A percentile compares a stretch with the other conserved stretches of the same genome.
These are phyloP conservation scores for Mormyrus iriodes DNA, from an alignment of 2,113 vertebrate genomes.

Conservation along the genomic window DNA sequence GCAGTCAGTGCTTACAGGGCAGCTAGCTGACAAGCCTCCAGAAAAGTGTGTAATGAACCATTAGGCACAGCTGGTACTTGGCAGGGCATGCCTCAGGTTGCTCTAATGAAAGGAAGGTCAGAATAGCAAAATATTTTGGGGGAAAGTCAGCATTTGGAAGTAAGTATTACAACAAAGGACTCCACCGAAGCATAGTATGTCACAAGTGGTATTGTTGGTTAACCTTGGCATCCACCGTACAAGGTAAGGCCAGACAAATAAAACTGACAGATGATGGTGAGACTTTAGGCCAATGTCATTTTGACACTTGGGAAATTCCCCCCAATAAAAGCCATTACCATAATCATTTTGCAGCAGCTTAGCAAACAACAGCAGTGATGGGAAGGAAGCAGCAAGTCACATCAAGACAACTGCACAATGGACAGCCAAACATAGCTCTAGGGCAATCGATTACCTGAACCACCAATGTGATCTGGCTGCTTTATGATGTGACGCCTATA, in stretches of 20 bases:
- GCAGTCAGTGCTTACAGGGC: constrained; percentile 55
- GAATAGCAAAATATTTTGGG: constrained; percentile 37
- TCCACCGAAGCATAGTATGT: not conserved
- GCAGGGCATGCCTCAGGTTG: constrained; percentile 54
- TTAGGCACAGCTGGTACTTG: constrained; percentile 60
- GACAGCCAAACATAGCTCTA: constrained; percentile 50
- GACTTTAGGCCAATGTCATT: constrained; percentile 22
- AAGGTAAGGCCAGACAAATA: constrained; percentile 22
- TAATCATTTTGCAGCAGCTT: not conserved
- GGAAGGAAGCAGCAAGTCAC: constrained; percentile 45
- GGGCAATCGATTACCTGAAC: constrained; percentile 60
- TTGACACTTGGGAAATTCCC: constrained; percentile 6
- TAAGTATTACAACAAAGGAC: not conserved
- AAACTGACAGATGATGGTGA: constrained; percentile 45
- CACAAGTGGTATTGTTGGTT: constrained; percentile 12
- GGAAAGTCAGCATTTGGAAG: constrained; percentile 31
- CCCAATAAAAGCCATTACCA: not conserved
- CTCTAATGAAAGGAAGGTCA: constrained; percentile 52
- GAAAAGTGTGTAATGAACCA: constrained; percentile 64
- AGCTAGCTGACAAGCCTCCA: constrained; percentile 48
- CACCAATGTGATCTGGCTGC: constrained; percentile 65
- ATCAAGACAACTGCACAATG: constrained; percentile 57
- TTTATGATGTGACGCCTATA: constrained; percentile 68
- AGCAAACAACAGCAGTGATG: constrained; percentile 10
- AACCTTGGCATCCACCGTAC: constrained; percentile 32